phyloP scores from a whole-genome alignment of 1,140 invertebrate species.

The Drosophila sp. region DNA sequence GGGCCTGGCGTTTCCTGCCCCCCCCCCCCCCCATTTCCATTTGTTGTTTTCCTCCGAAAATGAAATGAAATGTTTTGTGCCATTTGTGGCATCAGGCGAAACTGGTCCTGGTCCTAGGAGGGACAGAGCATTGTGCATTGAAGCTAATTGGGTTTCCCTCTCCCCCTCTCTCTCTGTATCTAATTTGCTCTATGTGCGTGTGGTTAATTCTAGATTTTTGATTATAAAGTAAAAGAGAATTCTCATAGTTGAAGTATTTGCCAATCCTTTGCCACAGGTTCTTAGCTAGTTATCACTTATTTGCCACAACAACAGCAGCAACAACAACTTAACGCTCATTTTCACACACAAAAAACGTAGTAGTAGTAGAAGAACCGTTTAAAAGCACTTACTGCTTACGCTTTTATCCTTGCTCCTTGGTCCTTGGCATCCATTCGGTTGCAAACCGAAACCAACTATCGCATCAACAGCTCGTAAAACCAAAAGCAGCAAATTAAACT shows the following conservation, averaged over 20 bases:
- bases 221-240: slow-evolving; percentile 6
- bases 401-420: slow-evolving; percentile 34
- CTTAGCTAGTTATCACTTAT: slow-evolving; percentile 12
- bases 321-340: slow-evolving; percentile 6
- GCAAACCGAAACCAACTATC: slow-evolving; percentile 51
- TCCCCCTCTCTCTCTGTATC: slow-evolving; percentile 21
- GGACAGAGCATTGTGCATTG: neutral
- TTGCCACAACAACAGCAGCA: neutral
- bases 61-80: slow-evolving; percentile 62
- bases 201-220: slow-evolving; percentile 57
- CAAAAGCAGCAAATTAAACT: slow-evolving; percentile 78
- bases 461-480: slow-evolving; percentile 77
- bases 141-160: slow-evolving; percentile 43
- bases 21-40: neutral
- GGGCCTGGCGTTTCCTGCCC: slow-evolving; percentile 47
- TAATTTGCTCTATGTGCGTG: slow-evolving; percentile 60
- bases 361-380: slow-evolving; percentile 8
- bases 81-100: slow-evolving; percentile 48
- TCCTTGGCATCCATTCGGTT: neutral
- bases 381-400: slow-evolving; percentile 4
- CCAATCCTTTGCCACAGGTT: neutral
- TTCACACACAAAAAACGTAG: slow-evolving; percentile 13
- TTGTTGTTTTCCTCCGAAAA: neutral
- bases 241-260: neutral
- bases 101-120: neutral